Evolutionary conservation across 2,113 vertebrate genomes (phyloP), one percentile per base, ranked within the genome.

Genomic region (Gymnogyps californianus): DNA sequence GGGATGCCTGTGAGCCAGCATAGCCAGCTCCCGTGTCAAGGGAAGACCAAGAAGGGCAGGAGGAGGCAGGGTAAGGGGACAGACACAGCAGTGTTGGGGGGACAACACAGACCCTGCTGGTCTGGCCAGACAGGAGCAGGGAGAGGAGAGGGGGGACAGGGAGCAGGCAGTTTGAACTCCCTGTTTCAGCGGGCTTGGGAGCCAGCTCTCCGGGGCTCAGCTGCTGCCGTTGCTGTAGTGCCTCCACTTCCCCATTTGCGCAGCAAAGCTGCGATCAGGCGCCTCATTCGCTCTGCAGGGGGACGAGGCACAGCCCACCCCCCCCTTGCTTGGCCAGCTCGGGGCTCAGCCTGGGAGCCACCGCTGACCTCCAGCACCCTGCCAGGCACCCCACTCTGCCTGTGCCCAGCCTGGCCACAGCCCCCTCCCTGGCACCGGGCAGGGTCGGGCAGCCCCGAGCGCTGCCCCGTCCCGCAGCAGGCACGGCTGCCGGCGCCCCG

Each of bases 391-490:
- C 20, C 51, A 2, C 26, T 31, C n/a, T 16, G 9, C 34, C 38
- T 10, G 29, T 8, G 32, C 46, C 58, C 58, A 25, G 83, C 38
- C 69, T 4, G 52, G 6, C 47, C 52, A 3, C 42, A 42, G 31
- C 22, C n/a, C n/a, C n/a, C n/a, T n/a, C 4, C 31, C 13, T 8
- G 13, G 16, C 25, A 28, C 29, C 29, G 36, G 62, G 38, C 58
- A 34, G 54, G 7, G 11, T 20, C n/a, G 42, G 34, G 54, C 54
- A n/a, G n/a, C n/a, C 20, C 46, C 2, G 2, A 66, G 20, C 13
- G 13, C 38, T 18, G 26, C 19, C 21, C 42, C 6, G 5, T 64
- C 44, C 71, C 2, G 5, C 11, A 0, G 38, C 1, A 3, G n/a
- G 29, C 55, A 40, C 2, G 2, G 28, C n/a, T 44, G 17, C 21